Evolutionary conservation across 2,113 vertebrate species (phyloP), one percentile per base, ranked within the genome.

Genomic region (Cranoglanis bouderius): DNA sequence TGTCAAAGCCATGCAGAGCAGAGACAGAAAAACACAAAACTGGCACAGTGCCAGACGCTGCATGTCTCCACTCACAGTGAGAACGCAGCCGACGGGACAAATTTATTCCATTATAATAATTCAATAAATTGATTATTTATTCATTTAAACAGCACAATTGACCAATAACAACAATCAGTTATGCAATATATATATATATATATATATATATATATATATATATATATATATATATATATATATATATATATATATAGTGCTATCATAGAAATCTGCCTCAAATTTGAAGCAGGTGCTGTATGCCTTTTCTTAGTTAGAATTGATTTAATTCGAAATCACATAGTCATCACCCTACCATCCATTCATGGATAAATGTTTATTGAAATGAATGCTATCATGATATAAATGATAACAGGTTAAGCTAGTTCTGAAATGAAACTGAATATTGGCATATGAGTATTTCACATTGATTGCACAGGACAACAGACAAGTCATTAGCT

Each of bases 401-500:
- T 26, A 29, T 26, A 77, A 13, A 77, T 43, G 9, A 38, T 29
- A 24, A 40, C 3, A 4, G 18, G 35, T 40, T 40, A 21, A 8
- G 14, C 74, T 77, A 1, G 5, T 32, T 53, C 29, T 43, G 46
- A 51, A 51, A 32, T 0, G 1, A 24, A 75, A 26, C 9, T 21
- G 12, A 51, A 78, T 51, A 78, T 32, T 9, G 29, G 46, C 16
- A 53, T 53, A 53, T 7, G 16, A 51, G 49, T 80, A 80, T 53
- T 80, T 80, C 13, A 32, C n/a, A 8, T 13, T 80, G 29, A 80
- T 53, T 19, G n/a, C 40, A 18, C 43, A 24, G 35, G 32, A 65
- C 21, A 67, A 85, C 72, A 85, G 83, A 59, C 82, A 65, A 75
- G 40, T 75, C 35, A 70, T 84, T 88, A 84, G 88, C 84, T 78